Base-by-base conservation (phyloP, 2,113 vertebrate genomes). In the Opisthocomus hoazin region DNA sequence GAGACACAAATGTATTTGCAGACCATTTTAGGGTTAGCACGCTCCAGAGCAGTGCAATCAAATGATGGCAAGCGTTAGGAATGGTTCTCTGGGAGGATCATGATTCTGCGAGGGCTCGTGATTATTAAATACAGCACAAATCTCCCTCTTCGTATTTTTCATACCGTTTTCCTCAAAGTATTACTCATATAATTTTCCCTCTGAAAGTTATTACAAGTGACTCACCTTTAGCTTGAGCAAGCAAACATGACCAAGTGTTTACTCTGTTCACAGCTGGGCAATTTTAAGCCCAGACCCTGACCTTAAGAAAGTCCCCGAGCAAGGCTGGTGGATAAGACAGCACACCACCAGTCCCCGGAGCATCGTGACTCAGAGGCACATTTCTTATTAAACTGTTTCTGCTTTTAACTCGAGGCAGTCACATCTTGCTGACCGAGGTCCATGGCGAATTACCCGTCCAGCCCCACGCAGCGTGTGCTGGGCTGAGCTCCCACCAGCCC, bases 141-240 rank as follows among this genome's bases (percentile, higher is more conserved):
- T 76, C 86, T 92, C 87, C 61, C 69, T 68, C 57, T 63, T 34
- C n/a, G 11, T 92, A n/a, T 94, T 94, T 93, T 94, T 96, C 65
- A 53, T 96, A 82, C 61, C 81, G 94, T 94, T 82, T 83, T 84
- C 89, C 89, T 95, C 81, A 68, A 91, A 94, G 91, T 65, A 95
- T 96, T 96, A 95, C 81, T 97, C 95, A 96, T 51, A 34, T 89
- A 92, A 93, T 94, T 97, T 96, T 94, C 94, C 90, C 95, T 70
- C 53, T 94, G 90, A 92, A 97, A 96, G 91, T 91, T 94, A 91
- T 96, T 96, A 90, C 2, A 6, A 86, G 78, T 96, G 96, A 97
- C 91, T 97, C 95, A 95, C 95, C 92, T 96, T 92, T 75, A 95
- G 94, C 89, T 92, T 0, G 4, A 92, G 89, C 5, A 36, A 95